A percentile compares a stretch with the other conserved stretches of the same genome.
These are phyloP conservation scores for Argya squamiceps DNA, from an alignment of 2,797 vertebrate species.

Conservation along the genomic window DNA sequence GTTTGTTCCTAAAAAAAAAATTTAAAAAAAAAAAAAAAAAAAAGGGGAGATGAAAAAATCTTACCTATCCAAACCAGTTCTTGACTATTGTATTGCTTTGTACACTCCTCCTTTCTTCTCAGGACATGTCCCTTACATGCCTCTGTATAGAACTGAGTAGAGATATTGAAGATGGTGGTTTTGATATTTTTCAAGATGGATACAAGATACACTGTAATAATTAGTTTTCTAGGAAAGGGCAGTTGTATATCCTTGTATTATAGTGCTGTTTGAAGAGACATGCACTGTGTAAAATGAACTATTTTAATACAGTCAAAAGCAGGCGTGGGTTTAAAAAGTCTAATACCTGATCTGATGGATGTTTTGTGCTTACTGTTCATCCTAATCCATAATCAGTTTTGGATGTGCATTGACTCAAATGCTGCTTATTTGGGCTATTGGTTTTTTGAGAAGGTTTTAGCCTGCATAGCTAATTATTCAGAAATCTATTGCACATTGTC, in stretches of 20 bases:
- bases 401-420: not conserved
- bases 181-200: not conserved
- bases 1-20: not conserved
- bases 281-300: not conserved
- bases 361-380: not conserved
- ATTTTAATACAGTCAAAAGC: not conserved
- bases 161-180: not conserved
- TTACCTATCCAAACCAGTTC: not conserved
- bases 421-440: not conserved
- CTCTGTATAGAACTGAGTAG: not conserved
- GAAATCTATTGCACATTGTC: not conserved
- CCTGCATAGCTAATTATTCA: not conserved
- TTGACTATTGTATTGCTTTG: not conserved
- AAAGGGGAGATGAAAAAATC: accelerated
- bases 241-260: not conserved
- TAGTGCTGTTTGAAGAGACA: not conserved
- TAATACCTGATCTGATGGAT: not conserved
- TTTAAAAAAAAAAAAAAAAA: no score
- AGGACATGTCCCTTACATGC: not conserved
- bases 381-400: not conserved
- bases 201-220: not conserved
- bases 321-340: not conserved
- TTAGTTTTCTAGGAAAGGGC: not conserved
- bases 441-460: not conserved
- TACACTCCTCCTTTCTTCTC: not conserved